Percentiles rank a stretch among this genome's conserved stretches.
Evolutionary conservation across 2,797 vertebrate species (phyloP).

Genomic region (Alectoris magna): DNA sequence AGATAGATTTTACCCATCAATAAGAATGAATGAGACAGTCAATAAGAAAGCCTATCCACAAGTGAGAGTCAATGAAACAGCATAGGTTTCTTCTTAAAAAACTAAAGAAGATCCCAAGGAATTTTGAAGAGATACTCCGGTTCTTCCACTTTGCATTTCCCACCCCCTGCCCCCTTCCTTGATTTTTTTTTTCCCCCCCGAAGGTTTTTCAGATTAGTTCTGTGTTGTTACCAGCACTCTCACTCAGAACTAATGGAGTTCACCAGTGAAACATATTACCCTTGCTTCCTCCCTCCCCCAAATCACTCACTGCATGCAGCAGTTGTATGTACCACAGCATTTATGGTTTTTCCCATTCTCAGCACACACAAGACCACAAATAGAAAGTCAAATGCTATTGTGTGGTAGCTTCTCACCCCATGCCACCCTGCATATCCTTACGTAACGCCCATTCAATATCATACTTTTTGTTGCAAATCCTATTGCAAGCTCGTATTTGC

Average conservation of each 20-base stretch:
- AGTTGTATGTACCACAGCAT: neutral
- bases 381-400: neutral
- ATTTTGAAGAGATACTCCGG: neutral
- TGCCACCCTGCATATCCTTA: neutral
- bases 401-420: neutral
- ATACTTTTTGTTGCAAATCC: neutral
- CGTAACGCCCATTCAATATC: neutral
- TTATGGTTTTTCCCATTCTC: neutral
- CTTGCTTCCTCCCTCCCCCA: neutral
- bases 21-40: neutral
- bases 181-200: neutral
- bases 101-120: neutral
- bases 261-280: neutral
- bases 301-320: neutral
- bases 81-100: neutral
- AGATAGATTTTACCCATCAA: neutral
- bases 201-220: neutral
- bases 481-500: neutral
- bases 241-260: neutral
- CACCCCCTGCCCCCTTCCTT: fast-evolving
- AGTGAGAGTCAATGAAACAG: neutral
- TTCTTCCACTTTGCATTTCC: neutral
- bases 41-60: neutral
- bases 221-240: neutral
- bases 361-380: slow-evolving; percentile 29